Evolutionary conservation across 2,113 vertebrate genomes (phyloP).

Genomic region (Melozone crissalis): DNA sequence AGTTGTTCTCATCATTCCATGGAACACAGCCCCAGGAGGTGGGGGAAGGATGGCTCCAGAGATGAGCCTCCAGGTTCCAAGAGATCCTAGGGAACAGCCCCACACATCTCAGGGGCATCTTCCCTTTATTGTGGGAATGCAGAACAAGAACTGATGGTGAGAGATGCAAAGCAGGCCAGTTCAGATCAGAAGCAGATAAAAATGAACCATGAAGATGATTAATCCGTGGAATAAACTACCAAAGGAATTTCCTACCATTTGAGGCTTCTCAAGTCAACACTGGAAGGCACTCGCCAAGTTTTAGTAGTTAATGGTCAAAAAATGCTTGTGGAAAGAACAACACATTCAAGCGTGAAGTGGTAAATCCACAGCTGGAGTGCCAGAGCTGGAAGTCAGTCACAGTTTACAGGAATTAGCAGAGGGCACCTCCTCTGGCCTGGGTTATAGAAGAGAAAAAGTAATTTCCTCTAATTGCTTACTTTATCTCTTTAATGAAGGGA

Average conservation of each 20-base stretch:
- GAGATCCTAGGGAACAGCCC: not conserved
- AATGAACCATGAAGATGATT: not conserved
- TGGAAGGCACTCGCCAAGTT: not conserved
- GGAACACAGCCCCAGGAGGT: not conserved
- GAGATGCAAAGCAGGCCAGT: not conserved
- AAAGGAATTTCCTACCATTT: not conserved
- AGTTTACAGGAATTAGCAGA: not conserved
- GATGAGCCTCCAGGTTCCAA: not conserved
- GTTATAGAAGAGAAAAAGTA: fast-evolving
- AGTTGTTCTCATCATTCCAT: not conserved
- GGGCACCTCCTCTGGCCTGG: not conserved
- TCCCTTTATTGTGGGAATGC: not conserved
- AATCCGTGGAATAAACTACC: not conserved
- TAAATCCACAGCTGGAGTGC: not conserved
- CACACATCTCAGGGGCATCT: not conserved
- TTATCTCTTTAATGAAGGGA: not conserved
- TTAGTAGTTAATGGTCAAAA: not conserved
- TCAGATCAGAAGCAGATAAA: not conserved
- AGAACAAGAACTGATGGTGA: fast-evolving
- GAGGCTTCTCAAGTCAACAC: not conserved
- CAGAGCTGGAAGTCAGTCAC: not conserved
- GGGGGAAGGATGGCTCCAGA: not conserved
- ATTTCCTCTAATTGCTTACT: not conserved
- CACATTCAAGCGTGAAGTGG: not conserved
- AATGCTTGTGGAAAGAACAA: not conserved